Evolutionary conservation across 2,888 invertebrate species (phyloP), one percentile per base, ranked within the genome.

Genomic region (Drosophila eohydei): DNA sequence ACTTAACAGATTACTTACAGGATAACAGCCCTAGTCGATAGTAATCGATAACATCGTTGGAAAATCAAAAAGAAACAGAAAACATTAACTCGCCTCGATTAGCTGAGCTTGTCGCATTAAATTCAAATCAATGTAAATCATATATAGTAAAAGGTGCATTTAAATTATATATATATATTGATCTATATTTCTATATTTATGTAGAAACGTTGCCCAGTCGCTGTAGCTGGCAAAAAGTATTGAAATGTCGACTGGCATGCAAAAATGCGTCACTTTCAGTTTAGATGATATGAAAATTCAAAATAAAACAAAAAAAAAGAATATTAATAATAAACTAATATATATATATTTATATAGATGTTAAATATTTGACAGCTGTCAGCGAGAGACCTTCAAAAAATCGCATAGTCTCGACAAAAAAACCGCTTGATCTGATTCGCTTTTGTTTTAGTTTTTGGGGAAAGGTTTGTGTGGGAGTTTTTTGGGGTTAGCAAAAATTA

Each of bases 1-100:
- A 78, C 64, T 75, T 69, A 59, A 71, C 32, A 32, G 57, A 74
- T 83, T 90, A 90, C 90, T 90, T 89, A 90, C 90, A 79, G 90
- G 90, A 90, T 90, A 90, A 76, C 90, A 90, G 78, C 90, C 90
- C 90, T 90, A 86, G 40, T 60, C 40, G 67, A 63, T 50, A 52
- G 51, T 44, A 48, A 56, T 56, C 46, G 64, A 62, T 52, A 63
- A 61, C 57, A 71, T 64, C 60, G 63, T 81, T 74, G 66, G 57
- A 71, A 85, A 85, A 85, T 81, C 40, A 82, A 83, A 79, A 65
- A 34, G 12, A 64, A 83, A 79, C 55, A 64, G 70, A 81, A 81
- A 81, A 77, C 21, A 76, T 69, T 78, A 70, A 71, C 58, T 61
- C 50, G 71, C 80, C 82, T 81, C 65, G 59, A 55, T 71, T 9